Conservation (phyloP, 2,113 vertebrate genomes). For the Microcebus lehilahytsara region DNA sequence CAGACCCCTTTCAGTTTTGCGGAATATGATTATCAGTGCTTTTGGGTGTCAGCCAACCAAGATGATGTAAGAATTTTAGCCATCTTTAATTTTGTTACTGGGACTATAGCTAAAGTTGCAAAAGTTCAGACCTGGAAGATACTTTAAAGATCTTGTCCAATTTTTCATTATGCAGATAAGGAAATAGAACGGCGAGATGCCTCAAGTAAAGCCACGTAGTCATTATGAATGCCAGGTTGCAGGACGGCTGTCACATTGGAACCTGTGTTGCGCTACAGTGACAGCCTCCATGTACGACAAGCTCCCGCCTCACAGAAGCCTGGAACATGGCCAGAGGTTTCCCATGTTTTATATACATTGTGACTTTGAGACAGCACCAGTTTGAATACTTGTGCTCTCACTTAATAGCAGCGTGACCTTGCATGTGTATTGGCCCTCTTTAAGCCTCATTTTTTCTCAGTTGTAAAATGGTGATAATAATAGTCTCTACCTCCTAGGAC, state of each 20-base stretch:
- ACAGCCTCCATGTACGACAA: neutral
- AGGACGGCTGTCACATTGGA: neutral
- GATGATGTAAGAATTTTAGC: neutral
- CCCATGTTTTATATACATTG: neutral
- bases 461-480: neutral
- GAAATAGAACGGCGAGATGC: too few relatives aligned
- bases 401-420: neutral
- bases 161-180: neutral
- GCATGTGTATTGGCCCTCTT: neutral
- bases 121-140: neutral
- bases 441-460: neutral
- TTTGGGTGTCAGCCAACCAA: neutral
- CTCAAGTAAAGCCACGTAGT: neutral
- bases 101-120: neutral
- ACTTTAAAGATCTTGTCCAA: neutral
- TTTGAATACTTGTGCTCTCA: neutral
- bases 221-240: neutral
- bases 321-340: neutral
- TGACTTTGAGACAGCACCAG: neutral
- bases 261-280: fast-evolving
- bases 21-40: neutral
- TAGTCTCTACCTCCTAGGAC: neutral
- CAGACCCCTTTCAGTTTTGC: neutral
- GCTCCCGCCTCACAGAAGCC: neutral
- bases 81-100: neutral